A percentile compares a stretch with the other conserved stretches of the same genome.
phyloP scores from a whole-genome alignment of 2,888 invertebrate species.

The Epistrophella euchroma region DNA sequence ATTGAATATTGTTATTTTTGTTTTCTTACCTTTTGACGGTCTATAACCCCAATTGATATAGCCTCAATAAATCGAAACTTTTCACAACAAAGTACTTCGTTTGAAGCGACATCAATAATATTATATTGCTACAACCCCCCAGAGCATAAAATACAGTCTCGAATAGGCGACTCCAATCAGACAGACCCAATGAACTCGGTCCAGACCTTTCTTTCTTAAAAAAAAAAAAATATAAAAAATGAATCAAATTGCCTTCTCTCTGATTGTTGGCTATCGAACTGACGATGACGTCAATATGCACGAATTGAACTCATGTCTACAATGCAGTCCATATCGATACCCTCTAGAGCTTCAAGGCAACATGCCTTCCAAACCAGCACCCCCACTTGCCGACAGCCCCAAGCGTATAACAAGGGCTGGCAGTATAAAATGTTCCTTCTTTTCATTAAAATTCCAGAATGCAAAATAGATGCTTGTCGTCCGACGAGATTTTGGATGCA shows the following conservation, averaged over 20 bases:
- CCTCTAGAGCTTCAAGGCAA: slow-evolving; percentile 1
- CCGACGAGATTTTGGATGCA: slow-evolving; percentile 51
- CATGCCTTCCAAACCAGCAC: not conserved
- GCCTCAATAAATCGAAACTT: slow-evolving; percentile 45
- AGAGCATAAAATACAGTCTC: slow-evolving; percentile 1
- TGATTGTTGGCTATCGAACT: slow-evolving; percentile 26
- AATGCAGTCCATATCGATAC: slow-evolving; percentile 20
- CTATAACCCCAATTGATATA: slow-evolving; percentile 62
- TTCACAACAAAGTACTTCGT: slow-evolving; percentile 33
- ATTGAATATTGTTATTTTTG: not conserved
- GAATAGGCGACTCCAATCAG: not conserved
- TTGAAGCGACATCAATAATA: slow-evolving; percentile 4
- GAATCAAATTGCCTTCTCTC: slow-evolving; percentile 14
- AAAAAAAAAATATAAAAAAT: not conserved
- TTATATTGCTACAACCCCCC: slow-evolving; percentile 10
- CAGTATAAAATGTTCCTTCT: not conserved
- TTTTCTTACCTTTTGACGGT: slow-evolving; percentile 15
- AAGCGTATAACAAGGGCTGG: not conserved
- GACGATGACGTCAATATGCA: slow-evolving; percentile 68
- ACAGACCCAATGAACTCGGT: slow-evolving; percentile 57
- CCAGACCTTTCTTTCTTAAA: slow-evolving; percentile 21
- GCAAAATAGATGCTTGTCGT: slow-evolving; percentile 59
- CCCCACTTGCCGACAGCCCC: not conserved
- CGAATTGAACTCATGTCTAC: slow-evolving; percentile 46
- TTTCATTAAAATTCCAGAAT: slow-evolving; percentile 42